A percentile compares a stretch with the other conserved stretches of the same genome.
Conservation (phyloP, 2,888 invertebrate species). For the Acanthosoma haemorrhoidale region DNA sequence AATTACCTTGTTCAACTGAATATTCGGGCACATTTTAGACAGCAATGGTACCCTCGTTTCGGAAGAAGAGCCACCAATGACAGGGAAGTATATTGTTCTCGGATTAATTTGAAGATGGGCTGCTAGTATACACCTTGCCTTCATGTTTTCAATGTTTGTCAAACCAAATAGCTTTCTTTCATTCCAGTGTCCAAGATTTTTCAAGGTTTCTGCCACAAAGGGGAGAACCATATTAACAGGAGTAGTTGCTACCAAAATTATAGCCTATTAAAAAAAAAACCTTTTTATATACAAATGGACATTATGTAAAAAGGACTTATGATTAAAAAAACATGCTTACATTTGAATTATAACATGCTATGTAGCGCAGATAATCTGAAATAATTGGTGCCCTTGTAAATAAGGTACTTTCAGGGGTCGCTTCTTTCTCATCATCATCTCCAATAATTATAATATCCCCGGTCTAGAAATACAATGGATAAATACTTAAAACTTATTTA, state of each 20-base stretch:
- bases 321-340: background rate
- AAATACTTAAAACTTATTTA: background rate
- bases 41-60: conserved; percentile 6
- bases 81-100: background rate
- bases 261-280: background rate
- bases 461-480: background rate
- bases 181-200: background rate
- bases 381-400: background rate
- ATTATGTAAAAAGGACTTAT: background rate
- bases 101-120: background rate
- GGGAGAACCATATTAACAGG: conserved; percentile 2
- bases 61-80: background rate
- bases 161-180: background rate
- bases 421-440: background rate
- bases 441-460: background rate
- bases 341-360: background rate
- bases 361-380: background rate
- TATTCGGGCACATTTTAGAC: background rate
- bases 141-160: background rate
- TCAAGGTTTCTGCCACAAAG: background rate
- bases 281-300: background rate
- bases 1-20: background rate
- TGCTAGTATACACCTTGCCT: background rate
- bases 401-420: background rate
- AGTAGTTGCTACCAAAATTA: background rate